Evolutionary conservation across 1,140 invertebrate species (phyloP).

Genomic region (Cotesia vestalis): DNA sequence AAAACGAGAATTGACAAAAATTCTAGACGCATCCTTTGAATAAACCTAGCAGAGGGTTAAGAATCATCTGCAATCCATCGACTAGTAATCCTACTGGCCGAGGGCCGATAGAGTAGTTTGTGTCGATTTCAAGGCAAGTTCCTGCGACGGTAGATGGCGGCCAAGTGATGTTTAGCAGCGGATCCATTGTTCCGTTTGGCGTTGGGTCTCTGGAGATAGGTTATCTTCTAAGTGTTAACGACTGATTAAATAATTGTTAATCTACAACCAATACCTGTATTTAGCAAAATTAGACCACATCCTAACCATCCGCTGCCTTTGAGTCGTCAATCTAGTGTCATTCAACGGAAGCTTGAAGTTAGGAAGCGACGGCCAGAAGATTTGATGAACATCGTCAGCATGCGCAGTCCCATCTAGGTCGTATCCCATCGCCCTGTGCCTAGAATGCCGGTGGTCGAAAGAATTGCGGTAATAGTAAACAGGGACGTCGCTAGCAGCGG

Average conservation of each 20-base stretch:
- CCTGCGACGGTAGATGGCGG: background rate
- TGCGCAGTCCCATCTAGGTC: background rate
- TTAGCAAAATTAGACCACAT: slow-evolving; percentile 22
- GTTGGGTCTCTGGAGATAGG: background rate
- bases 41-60: background rate
- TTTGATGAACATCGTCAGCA: background rate
- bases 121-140: background rate
- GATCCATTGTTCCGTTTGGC: background rate
- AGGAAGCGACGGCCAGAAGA: background rate
- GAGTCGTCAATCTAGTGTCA: background rate
- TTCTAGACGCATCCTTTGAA: no score
- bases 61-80: background rate
- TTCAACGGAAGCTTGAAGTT: background rate
- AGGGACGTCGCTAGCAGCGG: slow-evolving; percentile 33
- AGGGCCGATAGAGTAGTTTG: background rate
- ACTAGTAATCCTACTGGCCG: background rate
- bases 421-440: background rate
- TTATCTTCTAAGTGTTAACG: no score
- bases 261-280: background rate
- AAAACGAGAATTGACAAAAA: no score
- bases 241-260: no score
- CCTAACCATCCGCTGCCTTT: background rate
- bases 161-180: slow-evolving; percentile 15
- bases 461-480: slow-evolving; percentile 1
- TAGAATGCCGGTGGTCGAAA: background rate